Conservation (phyloP, 2,797 vertebrate genomes). For the Pantherophis vulpinus region DNA sequence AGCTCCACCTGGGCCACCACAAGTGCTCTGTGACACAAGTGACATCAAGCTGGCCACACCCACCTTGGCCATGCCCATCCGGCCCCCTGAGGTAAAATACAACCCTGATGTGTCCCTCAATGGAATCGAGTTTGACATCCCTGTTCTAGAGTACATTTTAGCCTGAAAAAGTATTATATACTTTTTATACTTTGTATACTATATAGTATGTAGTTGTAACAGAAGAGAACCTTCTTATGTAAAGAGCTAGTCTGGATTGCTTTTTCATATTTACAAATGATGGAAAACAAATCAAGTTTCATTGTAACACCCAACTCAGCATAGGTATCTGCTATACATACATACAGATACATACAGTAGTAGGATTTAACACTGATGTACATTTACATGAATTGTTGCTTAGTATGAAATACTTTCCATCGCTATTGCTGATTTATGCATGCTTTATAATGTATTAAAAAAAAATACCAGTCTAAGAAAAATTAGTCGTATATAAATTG, state of each 20-base stretch:
- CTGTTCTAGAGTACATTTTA: not conserved
- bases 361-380: not conserved
- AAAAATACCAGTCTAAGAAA: not conserved
- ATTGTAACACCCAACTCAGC: not conserved
- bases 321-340: not conserved
- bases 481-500: not conserved
- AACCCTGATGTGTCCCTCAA: too few relatives aligned
- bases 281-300: not conserved
- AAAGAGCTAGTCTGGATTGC: not conserved
- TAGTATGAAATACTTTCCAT: not conserved
- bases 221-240: not conserved
- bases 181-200: too few relatives aligned
- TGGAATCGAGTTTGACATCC: too few relatives aligned
- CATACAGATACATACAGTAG: too few relatives aligned
- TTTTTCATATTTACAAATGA: not conserved
- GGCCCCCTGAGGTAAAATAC: too few relatives aligned
- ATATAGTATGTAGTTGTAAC: not conserved
- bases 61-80: too few relatives aligned
- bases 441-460: not conserved
- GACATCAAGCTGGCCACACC: too few relatives aligned
- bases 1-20: too few relatives aligned
- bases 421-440: not conserved
- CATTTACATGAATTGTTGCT: not conserved
- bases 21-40: too few relatives aligned
- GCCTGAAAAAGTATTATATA: not conserved